phyloP scores from a whole-genome alignment of 2,888 invertebrate genomes.

The Ischnura elegans region DNA sequence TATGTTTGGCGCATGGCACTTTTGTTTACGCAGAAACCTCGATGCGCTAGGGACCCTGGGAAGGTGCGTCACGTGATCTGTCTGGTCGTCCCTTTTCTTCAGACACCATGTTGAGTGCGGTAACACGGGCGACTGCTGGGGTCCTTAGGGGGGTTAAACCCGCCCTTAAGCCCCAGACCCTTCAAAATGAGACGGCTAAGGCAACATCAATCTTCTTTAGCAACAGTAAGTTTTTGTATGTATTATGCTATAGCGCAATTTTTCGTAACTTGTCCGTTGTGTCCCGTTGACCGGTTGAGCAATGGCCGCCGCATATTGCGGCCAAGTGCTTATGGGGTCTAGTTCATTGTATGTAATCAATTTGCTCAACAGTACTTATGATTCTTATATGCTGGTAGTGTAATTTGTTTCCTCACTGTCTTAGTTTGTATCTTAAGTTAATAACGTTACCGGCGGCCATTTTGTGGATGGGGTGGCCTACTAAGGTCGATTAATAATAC shows the following conservation, averaged over 20 bases:
- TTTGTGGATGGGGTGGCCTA: constrained; percentile 31
- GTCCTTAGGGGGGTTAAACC: constrained; percentile 81
- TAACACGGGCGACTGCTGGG: constrained; percentile 80
- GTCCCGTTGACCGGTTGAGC: not conserved
- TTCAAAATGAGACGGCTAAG: constrained; percentile 79
- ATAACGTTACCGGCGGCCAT: constrained; percentile 44
- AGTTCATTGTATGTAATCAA: not conserved
- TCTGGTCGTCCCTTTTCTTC: constrained; percentile 75
- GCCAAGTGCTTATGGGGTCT: not conserved
- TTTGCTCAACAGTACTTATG: not conserved
- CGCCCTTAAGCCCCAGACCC: constrained; percentile 76
- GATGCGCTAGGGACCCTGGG: constrained; percentile 22
- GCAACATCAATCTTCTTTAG: constrained; percentile 78
- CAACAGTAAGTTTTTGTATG: constrained; percentile 79
- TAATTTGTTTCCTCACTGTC: too few species aligned
- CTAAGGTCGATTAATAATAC: not conserved
- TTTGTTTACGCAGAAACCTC: constrained; percentile 28
- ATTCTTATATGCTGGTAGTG: not conserved
- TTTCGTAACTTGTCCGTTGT: not conserved
- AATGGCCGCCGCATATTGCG: not conserved
- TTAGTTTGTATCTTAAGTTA: not conserved
- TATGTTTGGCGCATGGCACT: not conserved
- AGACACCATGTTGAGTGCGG: constrained; percentile 82
- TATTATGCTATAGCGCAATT: not conserved
- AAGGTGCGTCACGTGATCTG: constrained; percentile 70